A percentile compares a stretch with the other conserved stretches of the same genome.
Conservation (phyloP, 2,888 invertebrate species). For the Cheilosia soror region DNA sequence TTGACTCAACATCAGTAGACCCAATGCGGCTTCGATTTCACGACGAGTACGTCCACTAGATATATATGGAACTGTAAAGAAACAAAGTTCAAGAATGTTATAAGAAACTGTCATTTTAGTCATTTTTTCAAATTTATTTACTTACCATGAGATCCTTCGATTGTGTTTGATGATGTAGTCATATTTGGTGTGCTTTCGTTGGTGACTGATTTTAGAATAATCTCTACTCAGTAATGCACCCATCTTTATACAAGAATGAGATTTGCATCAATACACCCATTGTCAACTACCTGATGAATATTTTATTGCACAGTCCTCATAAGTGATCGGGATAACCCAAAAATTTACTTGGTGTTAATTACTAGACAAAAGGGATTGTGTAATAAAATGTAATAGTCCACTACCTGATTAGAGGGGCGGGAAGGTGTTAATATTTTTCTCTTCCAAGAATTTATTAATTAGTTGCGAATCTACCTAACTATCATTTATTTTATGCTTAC, state of each 20-base stretch:
- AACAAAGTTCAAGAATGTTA: neutral
- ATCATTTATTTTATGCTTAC: too few relatives aligned
- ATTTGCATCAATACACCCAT: neutral
- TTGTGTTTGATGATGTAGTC: slow-evolving; percentile 15
- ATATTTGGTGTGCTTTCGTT: slow-evolving; percentile 2
- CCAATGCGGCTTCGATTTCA: slow-evolving; percentile 55
- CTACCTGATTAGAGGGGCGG: neutral
- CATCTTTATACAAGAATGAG: neutral
- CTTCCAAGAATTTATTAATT: neutral
- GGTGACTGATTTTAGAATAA: neutral
- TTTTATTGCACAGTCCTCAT: neutral
- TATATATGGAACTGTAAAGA: slow-evolving; percentile 37
- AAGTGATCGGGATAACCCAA: neutral
- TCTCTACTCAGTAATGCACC: neutral
- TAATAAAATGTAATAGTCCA: neutral
- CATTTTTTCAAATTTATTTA: neutral
- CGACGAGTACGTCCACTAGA: slow-evolving; percentile 10
- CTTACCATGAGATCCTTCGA: slow-evolving; percentile 42
- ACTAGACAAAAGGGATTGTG: neutral
- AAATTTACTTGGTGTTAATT: neutral
- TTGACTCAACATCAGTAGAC: slow-evolving; percentile 50
- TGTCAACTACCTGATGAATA: slow-evolving; percentile 7
- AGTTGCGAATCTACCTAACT: neutral
- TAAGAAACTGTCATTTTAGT: neutral
- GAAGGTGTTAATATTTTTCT: neutral